phyloP scores from a whole-genome alignment of 1,140 invertebrate genomes.

The Dufourea novaeangliae region DNA sequence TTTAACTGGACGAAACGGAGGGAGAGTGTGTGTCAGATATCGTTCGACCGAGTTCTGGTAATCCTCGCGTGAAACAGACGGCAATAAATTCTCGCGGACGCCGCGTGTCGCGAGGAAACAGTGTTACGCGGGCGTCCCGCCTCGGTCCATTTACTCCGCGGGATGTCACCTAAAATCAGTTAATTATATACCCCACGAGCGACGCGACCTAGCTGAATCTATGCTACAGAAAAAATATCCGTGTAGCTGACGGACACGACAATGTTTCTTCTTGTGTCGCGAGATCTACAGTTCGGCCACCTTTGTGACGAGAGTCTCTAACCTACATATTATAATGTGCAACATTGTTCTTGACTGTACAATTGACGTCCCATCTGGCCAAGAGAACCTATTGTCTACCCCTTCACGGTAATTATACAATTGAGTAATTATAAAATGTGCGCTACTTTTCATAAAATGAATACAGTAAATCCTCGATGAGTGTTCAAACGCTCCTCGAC shows the following conservation, averaged over 20 bases:
- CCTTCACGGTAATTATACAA: too few relatives aligned
- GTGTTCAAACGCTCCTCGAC: too few relatives aligned
- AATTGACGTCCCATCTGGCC: too few relatives aligned
- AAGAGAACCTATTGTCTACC: too few relatives aligned
- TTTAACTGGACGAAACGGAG: constrained; percentile 56
- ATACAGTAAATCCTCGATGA: too few relatives aligned
- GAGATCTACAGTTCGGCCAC: too few relatives aligned
- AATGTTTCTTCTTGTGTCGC: background rate
- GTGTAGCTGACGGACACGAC: background rate
- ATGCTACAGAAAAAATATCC: background rate
- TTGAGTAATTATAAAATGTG: too few relatives aligned
- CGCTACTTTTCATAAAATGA: too few relatives aligned
- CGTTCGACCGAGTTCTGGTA: constrained; percentile 61
- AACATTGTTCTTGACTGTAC: too few relatives aligned
- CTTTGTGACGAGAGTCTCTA: too few relatives aligned
- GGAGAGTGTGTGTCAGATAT: constrained; percentile 58
- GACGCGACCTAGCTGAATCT: background rate
- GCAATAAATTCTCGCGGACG: constrained; percentile 50
- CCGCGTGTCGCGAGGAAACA: constrained; percentile 2
- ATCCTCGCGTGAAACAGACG: constrained; percentile 47
- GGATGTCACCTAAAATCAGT: constrained; percentile 29
- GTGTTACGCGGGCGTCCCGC: background rate
- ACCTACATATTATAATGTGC: too few relatives aligned
- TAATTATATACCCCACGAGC: constrained; percentile 34
- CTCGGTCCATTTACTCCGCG: constrained; percentile 31